Evolutionary conservation across 1,140 invertebrate genomes (phyloP).

Genomic region (Oncopodura yosiiana): DNA sequence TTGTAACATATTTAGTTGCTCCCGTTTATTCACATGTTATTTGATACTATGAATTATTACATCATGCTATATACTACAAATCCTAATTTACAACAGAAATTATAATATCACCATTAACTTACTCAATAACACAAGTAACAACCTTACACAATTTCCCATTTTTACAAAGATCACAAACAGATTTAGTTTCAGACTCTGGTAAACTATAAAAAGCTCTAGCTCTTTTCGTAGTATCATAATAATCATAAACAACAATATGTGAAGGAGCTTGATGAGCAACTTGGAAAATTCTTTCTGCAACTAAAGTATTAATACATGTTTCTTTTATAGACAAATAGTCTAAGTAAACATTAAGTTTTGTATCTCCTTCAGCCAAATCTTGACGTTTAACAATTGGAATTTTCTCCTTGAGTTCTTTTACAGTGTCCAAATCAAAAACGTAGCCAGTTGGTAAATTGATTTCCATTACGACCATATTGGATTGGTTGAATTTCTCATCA

Average conservation of each 20-base stretch:
- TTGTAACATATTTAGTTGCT: too few relatives aligned
- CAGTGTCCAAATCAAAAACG: constrained; percentile 61
- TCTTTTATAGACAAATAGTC: background rate
- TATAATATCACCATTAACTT: too few relatives aligned
- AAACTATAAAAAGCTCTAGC: constrained; percentile 17
- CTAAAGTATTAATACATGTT: background rate
- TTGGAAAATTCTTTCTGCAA: background rate
- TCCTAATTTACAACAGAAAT: too few relatives aligned
- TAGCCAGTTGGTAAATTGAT: constrained; percentile 74
- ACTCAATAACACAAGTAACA: too few relatives aligned
- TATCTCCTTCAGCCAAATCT: constrained; percentile 52
- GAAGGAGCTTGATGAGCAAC: background rate
- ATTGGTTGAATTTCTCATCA: constrained; percentile 45
- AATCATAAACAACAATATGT: background rate
- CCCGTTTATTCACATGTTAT: too few relatives aligned
- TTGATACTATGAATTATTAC: too few relatives aligned
- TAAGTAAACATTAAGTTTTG: background rate
- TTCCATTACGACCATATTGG: constrained; percentile 84
- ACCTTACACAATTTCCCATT: too few relatives aligned
- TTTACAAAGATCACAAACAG: constrained; percentile 21
- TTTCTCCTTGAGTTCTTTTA: constrained; percentile 53
- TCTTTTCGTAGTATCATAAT: constrained; percentile 9
- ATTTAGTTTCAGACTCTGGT: constrained; percentile 2
- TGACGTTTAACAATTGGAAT: constrained; percentile 54
- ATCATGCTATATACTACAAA: too few relatives aligned